These are phyloP conservation scores for Andricus quercusramuli DNA, from an alignment of 2,888 invertebrate species.

Conservation along the genomic window DNA sequence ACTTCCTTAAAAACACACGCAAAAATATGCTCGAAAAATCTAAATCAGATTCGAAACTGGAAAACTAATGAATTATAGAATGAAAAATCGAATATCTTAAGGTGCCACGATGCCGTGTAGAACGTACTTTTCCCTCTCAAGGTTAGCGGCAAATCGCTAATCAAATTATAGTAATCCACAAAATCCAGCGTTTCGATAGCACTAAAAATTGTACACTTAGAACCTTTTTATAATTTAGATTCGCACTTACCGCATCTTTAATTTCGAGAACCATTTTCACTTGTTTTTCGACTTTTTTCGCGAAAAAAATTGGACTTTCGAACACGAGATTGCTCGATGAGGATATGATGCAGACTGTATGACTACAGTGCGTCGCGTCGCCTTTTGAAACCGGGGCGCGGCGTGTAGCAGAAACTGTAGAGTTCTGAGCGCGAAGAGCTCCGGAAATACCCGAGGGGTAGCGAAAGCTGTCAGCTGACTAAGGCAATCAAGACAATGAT, in stretches of 20 bases:
- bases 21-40: background rate
- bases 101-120: conserved; percentile 3
- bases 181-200: background rate
- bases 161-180: background rate
- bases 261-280: conserved; percentile 32
- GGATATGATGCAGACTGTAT: background rate
- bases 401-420: conserved; percentile 8
- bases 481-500: background rate
- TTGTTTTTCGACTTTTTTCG: background rate
- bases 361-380: no score
- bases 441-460: conserved; percentile 2
- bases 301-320: background rate
- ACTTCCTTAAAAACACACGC: background rate
- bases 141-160: conserved; percentile 15
- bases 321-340: background rate
- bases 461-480: background rate
- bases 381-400: no score
- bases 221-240: background rate
- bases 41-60: background rate
- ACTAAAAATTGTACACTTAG: background rate
- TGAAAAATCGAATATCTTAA: background rate
- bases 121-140: conserved; percentile 21
- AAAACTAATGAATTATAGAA: background rate
- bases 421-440: background rate
- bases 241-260: background rate